Percentiles rank a stretch among this genome's conserved stretches.
Conservation (phyloP, 2,888 invertebrate genomes). For the Silvanus unidentatus region DNA sequence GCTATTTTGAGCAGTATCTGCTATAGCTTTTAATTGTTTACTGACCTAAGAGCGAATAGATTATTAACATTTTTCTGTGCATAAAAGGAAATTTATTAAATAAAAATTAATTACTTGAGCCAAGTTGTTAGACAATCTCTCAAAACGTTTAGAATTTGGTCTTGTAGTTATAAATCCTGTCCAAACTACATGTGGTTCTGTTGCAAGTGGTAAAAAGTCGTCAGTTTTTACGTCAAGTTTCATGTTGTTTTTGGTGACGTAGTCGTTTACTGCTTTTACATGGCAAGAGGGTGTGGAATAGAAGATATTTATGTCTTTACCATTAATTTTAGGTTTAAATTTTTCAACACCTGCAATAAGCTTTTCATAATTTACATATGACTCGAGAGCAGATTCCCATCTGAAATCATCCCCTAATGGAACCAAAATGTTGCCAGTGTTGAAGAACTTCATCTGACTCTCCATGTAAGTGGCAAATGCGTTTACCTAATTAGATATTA, state of each 20-base stretch:
- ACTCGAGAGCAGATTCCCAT: conserved; percentile 11
- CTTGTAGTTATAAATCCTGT: conserved; percentile 62
- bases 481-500: neutral
- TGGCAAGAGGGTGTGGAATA: conserved; percentile 81
- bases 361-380: conserved; percentile 6
- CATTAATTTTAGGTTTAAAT: conserved; percentile 1
- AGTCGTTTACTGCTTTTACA: conserved; percentile 58
- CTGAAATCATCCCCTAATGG: conserved; percentile 17
- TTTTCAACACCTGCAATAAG: conserved; percentile 1
- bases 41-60: conserved; percentile 10
- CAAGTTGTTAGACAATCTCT: conserved; percentile 49
- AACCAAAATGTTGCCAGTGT: conserved; percentile 13
- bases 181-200: conserved; percentile 62
- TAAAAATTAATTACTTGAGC: conserved; percentile 51
- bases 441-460: conserved; percentile 1
- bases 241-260: conserved; percentile 8
- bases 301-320: conserved; percentile 54
- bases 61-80: too few relatives aligned
- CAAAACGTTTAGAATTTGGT: conserved; percentile 52
- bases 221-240: conserved; percentile 47
- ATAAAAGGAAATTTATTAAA: neutral
- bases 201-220: conserved; percentile 63
- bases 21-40: conserved; percentile 20
- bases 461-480: neutral
- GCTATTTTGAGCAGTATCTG: conserved; percentile 14